Percentiles rank a stretch among this genome's conserved stretches.
phyloP scores from a whole-genome alignment of 92 coral and sea anemone genomes.

The Metridium senile region DNA sequence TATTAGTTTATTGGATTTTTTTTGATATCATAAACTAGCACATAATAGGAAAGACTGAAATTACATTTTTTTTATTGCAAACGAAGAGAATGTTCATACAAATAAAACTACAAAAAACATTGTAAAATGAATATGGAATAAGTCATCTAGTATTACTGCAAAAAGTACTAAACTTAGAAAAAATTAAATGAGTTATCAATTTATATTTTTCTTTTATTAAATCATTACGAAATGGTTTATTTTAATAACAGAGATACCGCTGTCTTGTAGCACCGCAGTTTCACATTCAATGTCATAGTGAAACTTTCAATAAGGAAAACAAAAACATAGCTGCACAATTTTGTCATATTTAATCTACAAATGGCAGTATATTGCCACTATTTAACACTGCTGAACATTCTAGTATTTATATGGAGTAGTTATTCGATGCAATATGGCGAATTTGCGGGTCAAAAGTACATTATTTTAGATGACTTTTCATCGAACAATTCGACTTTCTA shows the following conservation, averaged over 20 bases:
- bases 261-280: conserved; percentile 1
- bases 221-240: not conserved
- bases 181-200: too few relatives aligned
- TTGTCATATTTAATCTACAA: conserved; percentile 8
- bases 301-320: not conserved
- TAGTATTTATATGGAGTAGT: conserved; percentile 1
- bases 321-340: not conserved
- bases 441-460: conserved; percentile 12
- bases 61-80: too few relatives aligned
- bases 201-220: too few relatives aligned
- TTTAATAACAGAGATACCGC: not conserved
- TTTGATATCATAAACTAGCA: too few relatives aligned
- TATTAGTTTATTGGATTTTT: not conserved
- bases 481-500: conserved; percentile 14
- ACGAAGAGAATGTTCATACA: too few relatives aligned
- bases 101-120: too few relatives aligned
- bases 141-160: too few relatives aligned
- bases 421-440: conserved; percentile 15
- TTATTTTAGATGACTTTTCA: conserved; percentile 4
- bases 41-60: too few relatives aligned
- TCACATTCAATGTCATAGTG: not conserved
- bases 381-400: conserved; percentile 10
- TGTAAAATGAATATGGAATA: too few relatives aligned
- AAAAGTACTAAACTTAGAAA: too few relatives aligned
- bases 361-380: conserved; percentile 28